Base-by-base conservation (phyloP, 2,113 vertebrate genomes). In the Archocentrus centrarchus region DNA sequence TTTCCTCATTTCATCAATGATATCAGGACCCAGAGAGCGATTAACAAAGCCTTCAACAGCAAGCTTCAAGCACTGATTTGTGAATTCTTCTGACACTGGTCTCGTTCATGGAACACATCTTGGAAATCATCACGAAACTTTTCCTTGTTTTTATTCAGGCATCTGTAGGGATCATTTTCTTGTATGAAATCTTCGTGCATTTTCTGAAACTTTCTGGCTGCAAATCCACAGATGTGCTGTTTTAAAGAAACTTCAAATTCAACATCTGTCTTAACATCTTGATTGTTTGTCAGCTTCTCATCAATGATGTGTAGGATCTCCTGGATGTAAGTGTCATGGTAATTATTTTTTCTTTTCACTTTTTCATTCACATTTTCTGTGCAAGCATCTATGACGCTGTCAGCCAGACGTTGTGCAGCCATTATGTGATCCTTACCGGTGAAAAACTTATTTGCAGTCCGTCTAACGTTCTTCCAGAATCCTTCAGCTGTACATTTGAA, bases 1-100 rank as follows among this genome's bases (percentile, higher is more conserved):
- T 35, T 13, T 86, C 61, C 41, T 6, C 89, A 95, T 94, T 82
- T 90, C 85, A 76, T 63, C 89, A 70, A 93, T 76, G 3, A 96
- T 91, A 7, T 91, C 32, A 55, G 10, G 82, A n/a, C 94, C 93
- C 10, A 95, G 39, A 4, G 76, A 86, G 1, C 22, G 75, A 35
- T 59, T 77, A 75, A 95, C 35, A 17, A 79, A 92, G 2, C 62
- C 4, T 37, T 89, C 73, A 7, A 92, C 79, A 22, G 93, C 93
- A 63, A 93, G 93, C 20, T 22, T 89, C 60, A 95, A 77, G 2
- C 93, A 93, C 0, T 3, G 1, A 0, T 66, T 4, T 3, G 85
- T 90, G 3, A 95, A 95, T 75, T 94, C 93, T 47, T 95, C 79
- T 92, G 90, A n/a, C 90, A 90, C 81, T 95, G 94, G 53, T 95